Evolutionary conservation across 2,797 vertebrate species (phyloP), one percentile per base, ranked within the genome.

Genomic region (Yasuhikotakia modesta): DNA sequence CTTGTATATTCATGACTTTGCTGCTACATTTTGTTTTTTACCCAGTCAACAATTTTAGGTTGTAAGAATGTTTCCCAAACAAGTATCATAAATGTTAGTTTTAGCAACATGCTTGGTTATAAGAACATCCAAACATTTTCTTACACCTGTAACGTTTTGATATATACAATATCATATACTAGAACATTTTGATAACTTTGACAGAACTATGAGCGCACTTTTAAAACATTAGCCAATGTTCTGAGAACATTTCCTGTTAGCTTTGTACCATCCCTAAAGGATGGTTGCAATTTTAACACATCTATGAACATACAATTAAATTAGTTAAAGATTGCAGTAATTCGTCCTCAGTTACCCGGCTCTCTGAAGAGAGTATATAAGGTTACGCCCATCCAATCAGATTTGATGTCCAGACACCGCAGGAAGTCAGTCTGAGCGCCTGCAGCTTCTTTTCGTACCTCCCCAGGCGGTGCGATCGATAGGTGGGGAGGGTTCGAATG

Each of bases 351-450:
- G 4, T 66, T 83, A 73, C 32, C n/a, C 4, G 14, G 70, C 73
- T 70, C 35, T 55, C 43, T 32, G 35, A 65, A 58, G 71, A 53
- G 66, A 21, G 0, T 70, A 75, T 80, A 71, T 83, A 78, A 82
- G 50, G 66, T 55, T 63, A n/a, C n/a, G n/a, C 17, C 53, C 30
- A 11, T 60, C 50, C 24, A 1, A 7, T 5, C 43, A 24, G 76
- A 22, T 22, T 61, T 35, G 65, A n/a, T 43, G 45, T 81, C 70
- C 32, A 81, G 68, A 66, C 67, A 76, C 16, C 48, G 32, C 24
- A 79, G 58, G 60, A 65, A 48, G 19, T 52, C 10, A 77, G 70
- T 19, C 46, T 78, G 30, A 82, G 48, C 39, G 64, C 43, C 60
- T 70, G 13, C 78, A 32, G 30, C 69, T 66, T 43, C 52, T 78